Evolutionary conservation across 1,140 invertebrate genomes (phyloP), one percentile per base, ranked within the genome.

Genomic region (Megalonaias nervosa): DNA sequence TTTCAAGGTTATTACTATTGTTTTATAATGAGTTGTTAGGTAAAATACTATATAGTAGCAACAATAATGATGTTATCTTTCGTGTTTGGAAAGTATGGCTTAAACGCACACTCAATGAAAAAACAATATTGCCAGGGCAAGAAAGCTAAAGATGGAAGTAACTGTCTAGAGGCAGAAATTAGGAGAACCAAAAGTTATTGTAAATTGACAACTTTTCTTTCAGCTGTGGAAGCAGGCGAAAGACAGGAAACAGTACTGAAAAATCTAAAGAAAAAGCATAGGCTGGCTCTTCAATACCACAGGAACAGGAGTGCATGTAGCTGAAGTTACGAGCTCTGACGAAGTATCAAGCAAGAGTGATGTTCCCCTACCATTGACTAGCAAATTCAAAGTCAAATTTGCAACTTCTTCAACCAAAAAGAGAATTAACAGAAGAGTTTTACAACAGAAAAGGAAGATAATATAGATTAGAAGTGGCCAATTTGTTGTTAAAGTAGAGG

Each of bases 111-210:
- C 71, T 61, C 59, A 72, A 48, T 61, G 71, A 21, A 72, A 61
- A 72, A 64, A 71, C 55, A 71, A 17, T 72, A 72, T 38, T 9
- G 71, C 9, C 26, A 72, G 59, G 14, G 71, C 38, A 72, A 72
- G 71, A 72, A 72, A 72, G 71, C 71, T 19, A 38, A 61, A 61
- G n/a, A 11, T 62, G 58, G 60, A 9, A 31, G 31, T 72, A 38
- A 61, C 61, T 72, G 58, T 58, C 60, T 72, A 19, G 60, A 72
- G 64, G 48, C 61, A n/a, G 21, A 72, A 48, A 72, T 58, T 48
- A 72, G 31, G 6, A 15, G 61, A 31, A 72, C 71, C 9, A 72
- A 62, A 72, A 64, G 26, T 38, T 19, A 13, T 72, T 61, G n/a
- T 15, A 60, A n/a, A 60, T 14, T n/a, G n/a, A n/a, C 14, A 60